These are phyloP conservation scores for Saccopteryx bilineata DNA, from an alignment of 2,113 vertebrate genomes.

Conservation along the genomic window DNA sequence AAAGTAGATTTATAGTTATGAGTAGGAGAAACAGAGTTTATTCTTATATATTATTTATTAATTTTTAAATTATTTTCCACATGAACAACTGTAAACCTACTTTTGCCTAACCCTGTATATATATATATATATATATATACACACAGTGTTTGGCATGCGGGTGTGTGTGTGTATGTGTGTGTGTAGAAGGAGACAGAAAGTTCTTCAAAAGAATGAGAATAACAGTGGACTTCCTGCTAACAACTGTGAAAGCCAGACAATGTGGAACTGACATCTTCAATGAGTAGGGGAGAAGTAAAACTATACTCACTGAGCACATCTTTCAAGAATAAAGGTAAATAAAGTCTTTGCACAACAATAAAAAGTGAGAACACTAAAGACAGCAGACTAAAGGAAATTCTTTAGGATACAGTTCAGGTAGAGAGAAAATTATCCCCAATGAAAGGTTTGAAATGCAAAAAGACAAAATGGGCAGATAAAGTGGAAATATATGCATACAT, in stretches of 20 bases:
- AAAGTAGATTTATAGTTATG: no score
- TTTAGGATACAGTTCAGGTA: not conserved
- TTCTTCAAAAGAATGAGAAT: not conserved
- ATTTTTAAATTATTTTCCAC: no score
- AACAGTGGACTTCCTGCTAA: not conserved
- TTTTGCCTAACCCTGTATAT: no score
- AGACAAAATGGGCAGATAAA: not conserved
- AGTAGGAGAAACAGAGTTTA: no score
- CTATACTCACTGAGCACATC: not conserved
- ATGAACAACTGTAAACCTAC: no score
- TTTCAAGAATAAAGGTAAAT: not conserved
- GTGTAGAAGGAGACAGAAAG: not conserved
- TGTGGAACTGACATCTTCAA: not conserved
- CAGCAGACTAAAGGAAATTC: not conserved
- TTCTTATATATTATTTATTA: no score
- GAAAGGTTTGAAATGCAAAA: not conserved
- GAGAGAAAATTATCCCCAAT: not conserved
- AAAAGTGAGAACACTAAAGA: not conserved
- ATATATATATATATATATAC: not conserved
- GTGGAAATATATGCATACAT: not conserved
- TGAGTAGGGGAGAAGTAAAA: rapidly evolving
- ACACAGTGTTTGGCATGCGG: no score
- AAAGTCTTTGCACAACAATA: not conserved
- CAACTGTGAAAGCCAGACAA: not conserved
- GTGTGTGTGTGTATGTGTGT: not conserved